These are phyloP conservation scores for Circaetus cinerascens DNA, from an alignment of 2,113 vertebrate genomes.

Conservation along the genomic window DNA sequence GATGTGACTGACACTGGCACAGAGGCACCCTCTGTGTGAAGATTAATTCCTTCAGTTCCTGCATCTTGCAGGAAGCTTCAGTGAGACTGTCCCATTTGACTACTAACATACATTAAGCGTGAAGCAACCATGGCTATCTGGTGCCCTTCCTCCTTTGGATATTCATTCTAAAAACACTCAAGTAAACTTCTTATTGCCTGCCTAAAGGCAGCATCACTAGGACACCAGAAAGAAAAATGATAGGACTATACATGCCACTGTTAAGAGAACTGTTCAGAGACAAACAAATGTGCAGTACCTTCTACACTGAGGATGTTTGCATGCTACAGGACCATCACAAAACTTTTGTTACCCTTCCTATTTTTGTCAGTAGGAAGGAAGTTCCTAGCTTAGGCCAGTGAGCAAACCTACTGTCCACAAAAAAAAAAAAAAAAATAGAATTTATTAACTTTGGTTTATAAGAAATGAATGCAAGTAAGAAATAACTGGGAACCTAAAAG, in stretches of 20 bases:
- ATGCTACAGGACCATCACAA: neutral
- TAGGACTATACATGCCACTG: neutral
- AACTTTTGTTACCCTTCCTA: neutral
- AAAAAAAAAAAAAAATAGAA: neutral
- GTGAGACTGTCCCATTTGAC: neutral
- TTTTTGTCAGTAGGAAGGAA: neutral
- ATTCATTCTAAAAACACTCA: neutral
- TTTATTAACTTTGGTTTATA: neutral
- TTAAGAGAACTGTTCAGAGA: neutral
- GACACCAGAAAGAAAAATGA: neutral
- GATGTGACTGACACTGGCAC: neutral
- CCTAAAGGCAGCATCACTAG: neutral
- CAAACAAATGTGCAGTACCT: neutral
- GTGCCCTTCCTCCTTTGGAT: neutral
- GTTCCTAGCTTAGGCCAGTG: neutral
- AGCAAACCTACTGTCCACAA: neutral
- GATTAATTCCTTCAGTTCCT: constrained; percentile 28
- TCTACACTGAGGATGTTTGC: fast-evolving
- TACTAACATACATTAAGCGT: neutral
- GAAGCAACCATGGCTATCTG: neutral
- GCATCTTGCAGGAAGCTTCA: neutral
- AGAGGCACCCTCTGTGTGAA: neutral
- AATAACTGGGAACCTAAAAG: neutral
- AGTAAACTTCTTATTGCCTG: neutral
- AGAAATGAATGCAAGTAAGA: neutral